Evolutionary conservation across 1,140 invertebrate genomes (phyloP).

Genomic region (Neodiprion fabricii): DNA sequence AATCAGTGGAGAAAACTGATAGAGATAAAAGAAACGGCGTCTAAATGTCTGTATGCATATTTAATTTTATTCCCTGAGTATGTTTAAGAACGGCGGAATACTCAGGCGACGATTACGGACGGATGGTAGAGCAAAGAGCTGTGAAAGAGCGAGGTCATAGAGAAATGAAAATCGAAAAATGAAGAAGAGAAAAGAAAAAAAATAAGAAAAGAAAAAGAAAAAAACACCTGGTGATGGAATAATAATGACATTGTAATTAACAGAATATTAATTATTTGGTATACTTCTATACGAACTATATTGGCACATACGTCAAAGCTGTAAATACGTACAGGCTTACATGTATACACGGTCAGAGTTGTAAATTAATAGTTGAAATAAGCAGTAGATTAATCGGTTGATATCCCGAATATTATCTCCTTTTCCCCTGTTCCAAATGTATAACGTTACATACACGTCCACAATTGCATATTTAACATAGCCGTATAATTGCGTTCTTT

Average conservation of each 20-base stretch:
- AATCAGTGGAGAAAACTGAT: no score
- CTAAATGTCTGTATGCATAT: no score
- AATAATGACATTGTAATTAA: conserved; percentile 6
- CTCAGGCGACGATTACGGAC: background rate
- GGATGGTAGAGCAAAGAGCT: background rate
- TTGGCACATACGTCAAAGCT: background rate
- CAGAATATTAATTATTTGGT: conserved; percentile 8
- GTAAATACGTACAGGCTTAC: background rate
- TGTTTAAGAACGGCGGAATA: no score
- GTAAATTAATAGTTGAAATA: background rate
- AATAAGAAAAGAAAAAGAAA: background rate
- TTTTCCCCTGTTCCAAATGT: background rate
- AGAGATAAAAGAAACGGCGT: no score
- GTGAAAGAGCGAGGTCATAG: background rate
- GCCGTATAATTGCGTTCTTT: background rate
- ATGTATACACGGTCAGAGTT: background rate
- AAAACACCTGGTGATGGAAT: background rate
- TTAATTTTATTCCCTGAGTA: no score
- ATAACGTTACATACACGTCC: no score
- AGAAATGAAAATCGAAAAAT: background rate
- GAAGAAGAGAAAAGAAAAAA: conserved; percentile 12
- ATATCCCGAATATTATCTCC: background rate
- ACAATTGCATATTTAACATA: no score
- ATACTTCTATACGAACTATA: background rate
- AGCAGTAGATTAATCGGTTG: background rate